These are phyloP conservation scores for Palaemon carinicauda DNA, from an alignment of 1,140 invertebrate genomes.

Conservation along the genomic window DNA sequence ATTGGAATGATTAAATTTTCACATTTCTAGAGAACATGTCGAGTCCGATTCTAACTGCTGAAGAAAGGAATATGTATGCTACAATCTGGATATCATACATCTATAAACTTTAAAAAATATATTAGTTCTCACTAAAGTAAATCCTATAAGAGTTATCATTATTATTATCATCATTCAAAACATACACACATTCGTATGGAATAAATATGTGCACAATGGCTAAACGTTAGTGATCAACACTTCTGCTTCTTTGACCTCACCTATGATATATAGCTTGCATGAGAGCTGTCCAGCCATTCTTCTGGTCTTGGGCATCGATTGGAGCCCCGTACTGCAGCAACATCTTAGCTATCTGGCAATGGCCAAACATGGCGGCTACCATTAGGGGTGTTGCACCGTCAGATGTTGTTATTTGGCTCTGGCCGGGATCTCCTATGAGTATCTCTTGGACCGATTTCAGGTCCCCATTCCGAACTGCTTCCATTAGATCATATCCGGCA, in stretches of 20 bases:
- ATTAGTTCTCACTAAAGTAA: no score
- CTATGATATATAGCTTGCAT: constrained; percentile 68
- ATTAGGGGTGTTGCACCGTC: constrained; percentile 63
- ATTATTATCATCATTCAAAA: no score
- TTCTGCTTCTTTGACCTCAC: constrained; percentile 56
- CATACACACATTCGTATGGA: no score
- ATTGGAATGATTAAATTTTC: no score
- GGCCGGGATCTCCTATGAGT: constrained; percentile 62
- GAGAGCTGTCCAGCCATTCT: constrained; percentile 66
- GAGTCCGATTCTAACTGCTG: no score
- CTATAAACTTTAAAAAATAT: no score
- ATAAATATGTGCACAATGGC: not conserved
- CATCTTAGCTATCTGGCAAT: constrained; percentile 62
- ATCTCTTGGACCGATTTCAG: constrained; percentile 60
- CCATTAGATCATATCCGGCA: constrained; percentile 36
- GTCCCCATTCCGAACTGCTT: constrained; percentile 61
- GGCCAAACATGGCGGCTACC: constrained; percentile 66
- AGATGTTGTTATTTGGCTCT: constrained; percentile 64
- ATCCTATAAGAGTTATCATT: no score
- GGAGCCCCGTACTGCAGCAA: constrained; percentile 64
- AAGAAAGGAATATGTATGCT: no score
- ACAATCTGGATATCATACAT: no score
- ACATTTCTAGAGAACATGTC: no score
- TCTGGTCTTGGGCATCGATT: constrained; percentile 64
- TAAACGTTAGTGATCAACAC: not conserved